These are phyloP conservation scores for Procapra przewalskii DNA, from an alignment of 2,113 vertebrate genomes.

Conservation along the genomic window DNA sequence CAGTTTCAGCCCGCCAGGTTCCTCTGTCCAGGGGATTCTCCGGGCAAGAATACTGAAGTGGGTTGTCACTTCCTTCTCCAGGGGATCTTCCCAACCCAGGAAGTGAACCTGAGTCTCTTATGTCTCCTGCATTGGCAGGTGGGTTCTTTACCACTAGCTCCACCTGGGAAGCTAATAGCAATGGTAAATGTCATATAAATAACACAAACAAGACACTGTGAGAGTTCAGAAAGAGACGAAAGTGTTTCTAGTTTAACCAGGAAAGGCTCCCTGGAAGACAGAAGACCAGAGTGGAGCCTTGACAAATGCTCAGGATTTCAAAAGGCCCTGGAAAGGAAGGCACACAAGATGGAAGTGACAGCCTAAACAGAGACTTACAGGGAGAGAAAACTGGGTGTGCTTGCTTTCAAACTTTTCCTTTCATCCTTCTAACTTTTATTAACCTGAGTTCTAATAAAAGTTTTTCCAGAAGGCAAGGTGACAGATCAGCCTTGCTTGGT, in stretches of 20 bases:
- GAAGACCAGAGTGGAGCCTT: neutral
- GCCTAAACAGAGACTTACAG: neutral
- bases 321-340: neutral
- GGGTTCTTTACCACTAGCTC: neutral
- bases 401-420: constrained; percentile 50
- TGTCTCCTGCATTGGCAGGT: neutral
- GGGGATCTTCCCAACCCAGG: neutral
- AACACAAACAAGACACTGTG: neutral
- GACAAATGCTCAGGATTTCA: neutral
- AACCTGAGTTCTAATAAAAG: constrained; percentile 27
- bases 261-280: neutral
- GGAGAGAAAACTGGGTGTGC: neutral
- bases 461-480: neutral
- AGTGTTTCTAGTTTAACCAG: neutral
- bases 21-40: neutral
- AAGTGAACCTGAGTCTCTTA: neutral
- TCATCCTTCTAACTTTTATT: constrained; percentile 28
- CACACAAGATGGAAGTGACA: neutral
- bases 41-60: neutral
- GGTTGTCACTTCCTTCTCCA: neutral
- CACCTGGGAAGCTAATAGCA: neutral
- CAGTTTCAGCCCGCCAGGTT: neutral
- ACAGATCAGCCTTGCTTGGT: neutral
- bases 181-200: neutral
- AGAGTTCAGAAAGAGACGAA: neutral